These are phyloP conservation scores for Atherix ibis DNA, from an alignment of 2,888 invertebrate species.

Conservation along the genomic window DNA sequence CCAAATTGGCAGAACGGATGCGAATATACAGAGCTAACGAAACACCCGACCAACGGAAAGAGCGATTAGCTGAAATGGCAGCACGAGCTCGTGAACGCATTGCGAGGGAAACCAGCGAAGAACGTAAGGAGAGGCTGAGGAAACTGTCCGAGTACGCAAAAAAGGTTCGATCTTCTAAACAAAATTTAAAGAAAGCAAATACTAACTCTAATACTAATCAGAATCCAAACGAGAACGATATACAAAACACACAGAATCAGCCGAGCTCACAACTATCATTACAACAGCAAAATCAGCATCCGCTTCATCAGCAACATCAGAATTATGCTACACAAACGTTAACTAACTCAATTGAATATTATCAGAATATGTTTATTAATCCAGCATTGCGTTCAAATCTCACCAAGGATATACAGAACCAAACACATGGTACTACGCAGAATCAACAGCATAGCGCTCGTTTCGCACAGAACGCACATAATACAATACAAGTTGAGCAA, in stretches of 20 bases:
- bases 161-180: constrained; percentile 34
- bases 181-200: constrained; percentile 24
- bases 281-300: constrained; percentile 11
- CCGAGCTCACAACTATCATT: constrained; percentile 15
- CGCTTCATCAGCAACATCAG: constrained; percentile 5
- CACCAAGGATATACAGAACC: constrained; percentile 8
- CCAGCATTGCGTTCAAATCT: constrained; percentile 9
- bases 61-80: constrained; percentile 30
- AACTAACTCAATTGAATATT: constrained; percentile 28
- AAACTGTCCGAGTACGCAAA: constrained; percentile 33
- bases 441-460: constrained; percentile 14
- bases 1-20: constrained; percentile 31
- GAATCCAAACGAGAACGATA: constrained; percentile 11
- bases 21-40: constrained; percentile 30
- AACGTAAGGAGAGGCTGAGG: constrained; percentile 32
- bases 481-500: constrained; percentile 6
- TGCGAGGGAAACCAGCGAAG: constrained; percentile 26
- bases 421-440: constrained; percentile 5
- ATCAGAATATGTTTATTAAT: constrained; percentile 19
- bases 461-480: constrained; percentile 7
- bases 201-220: constrained; percentile 15
- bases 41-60: constrained; percentile 28
- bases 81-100: constrained; percentile 29
- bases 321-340: constrained; percentile 4
- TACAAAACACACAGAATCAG: constrained; percentile 17